Evolutionary conservation across 2,113 vertebrate genomes (phyloP), one percentile per base, ranked within the genome.

Genomic region (Anolis carolinensis): DNA sequence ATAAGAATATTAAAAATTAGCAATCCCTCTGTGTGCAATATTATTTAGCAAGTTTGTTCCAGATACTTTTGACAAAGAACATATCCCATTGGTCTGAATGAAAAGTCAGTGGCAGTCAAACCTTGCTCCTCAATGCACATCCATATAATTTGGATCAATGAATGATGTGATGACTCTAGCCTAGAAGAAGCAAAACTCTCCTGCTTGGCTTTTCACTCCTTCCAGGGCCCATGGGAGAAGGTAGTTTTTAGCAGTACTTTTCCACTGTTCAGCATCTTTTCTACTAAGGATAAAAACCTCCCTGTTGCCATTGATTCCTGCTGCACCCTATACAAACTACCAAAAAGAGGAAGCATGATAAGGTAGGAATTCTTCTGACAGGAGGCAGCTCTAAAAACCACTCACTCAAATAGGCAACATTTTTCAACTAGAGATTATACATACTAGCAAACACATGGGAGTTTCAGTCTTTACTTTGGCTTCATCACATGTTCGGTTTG

Each of bases 81-180:
- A 0, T 25, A 89, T 81, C 86, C 0, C 2, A 30, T 68, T 68
- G 74, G 36, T 20, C 20, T 32, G 36, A 44, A 2, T 44, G 6
- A 50, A 68, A 82, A 8, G 0, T 0, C 0, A 2, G 68, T 0
- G 0, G 72, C 13, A 14, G 30, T 0, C 0, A 1, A 89, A 74
- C 0, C 83, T 59, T 50, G 30, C 20, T 86, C 23, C 36, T 81
- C 74, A 11, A 59, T 18, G 23, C 59, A 67, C 78, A 39, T 6
- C 10, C 25, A 50, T 0, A 32, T 74, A 39, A 0, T 32, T 83
- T 83, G 44, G 84, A 88, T 67, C 20, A 0, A 59, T 82, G n/a
- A 2, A 68, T 7, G 0, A 1, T 13, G 55, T 0, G 32, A 70
- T 1, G n/a, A 80, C 77, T 65, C 70, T 0, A 0, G 68, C 34